These are phyloP conservation scores for Meiosimyza platycephala DNA, from an alignment of 2,888 invertebrate genomes.

Conservation along the genomic window DNA sequence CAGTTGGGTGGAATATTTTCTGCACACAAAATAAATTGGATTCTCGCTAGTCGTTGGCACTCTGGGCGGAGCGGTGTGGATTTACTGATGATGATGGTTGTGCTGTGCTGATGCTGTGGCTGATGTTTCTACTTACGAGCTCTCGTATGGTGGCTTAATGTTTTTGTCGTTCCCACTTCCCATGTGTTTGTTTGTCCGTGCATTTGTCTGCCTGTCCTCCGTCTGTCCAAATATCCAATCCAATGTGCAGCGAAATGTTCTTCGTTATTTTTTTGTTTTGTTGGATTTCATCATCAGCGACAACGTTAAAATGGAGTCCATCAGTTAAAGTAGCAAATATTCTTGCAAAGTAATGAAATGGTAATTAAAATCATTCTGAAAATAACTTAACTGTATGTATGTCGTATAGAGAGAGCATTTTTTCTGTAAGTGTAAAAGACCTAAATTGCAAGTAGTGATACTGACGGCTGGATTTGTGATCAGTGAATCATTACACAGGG, in stretches of 20 bases:
- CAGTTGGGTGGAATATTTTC: too few relatives aligned
- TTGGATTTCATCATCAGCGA: not conserved
- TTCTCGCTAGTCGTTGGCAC: conserved; percentile 12
- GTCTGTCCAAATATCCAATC: conserved; percentile 9
- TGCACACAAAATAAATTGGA: conserved; percentile 28
- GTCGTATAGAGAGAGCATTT: too few relatives aligned
- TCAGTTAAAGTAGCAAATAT: conserved; percentile 2
- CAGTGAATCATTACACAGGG: too few relatives aligned
- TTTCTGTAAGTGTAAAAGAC: too few relatives aligned
- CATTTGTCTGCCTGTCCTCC: not conserved
- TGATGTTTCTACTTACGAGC: not conserved
- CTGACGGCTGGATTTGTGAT: too few relatives aligned
- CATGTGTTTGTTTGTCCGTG: not conserved
- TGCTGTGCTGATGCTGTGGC: not conserved
- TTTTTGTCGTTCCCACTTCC: conserved; percentile 18
- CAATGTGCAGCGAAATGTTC: conserved; percentile 1
- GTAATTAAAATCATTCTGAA: conserved; percentile 4
- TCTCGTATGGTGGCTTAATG: conserved; percentile 29
- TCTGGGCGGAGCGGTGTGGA: conserved; percentile 25
- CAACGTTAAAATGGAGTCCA: conserved; percentile 33
- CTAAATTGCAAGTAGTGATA: too few relatives aligned
- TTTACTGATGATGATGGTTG: not conserved
- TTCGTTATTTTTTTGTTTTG: conserved; percentile 9
- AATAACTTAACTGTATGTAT: not conserved
- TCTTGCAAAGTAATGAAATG: not conserved